Conservation (phyloP, 2,888 invertebrate species). For the Tiliacea citrago region DNA sequence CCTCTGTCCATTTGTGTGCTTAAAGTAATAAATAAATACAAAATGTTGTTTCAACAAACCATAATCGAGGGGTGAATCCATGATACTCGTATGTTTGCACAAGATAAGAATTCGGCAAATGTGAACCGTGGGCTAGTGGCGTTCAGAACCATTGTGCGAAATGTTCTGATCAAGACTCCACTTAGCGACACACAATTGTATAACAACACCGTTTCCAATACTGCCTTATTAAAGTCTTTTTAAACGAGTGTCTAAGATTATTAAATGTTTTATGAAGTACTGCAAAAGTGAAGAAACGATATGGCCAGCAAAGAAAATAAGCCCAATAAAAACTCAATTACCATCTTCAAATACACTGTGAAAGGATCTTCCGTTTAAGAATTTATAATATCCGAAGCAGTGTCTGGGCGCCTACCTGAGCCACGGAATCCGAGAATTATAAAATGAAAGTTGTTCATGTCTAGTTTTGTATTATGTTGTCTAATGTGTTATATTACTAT, state of each 20-base stretch:
- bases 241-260: background rate
- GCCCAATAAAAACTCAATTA: conserved; percentile 43
- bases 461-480: conserved; percentile 68
- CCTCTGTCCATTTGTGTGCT: no score
- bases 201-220: conserved; percentile 44
- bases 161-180: conserved; percentile 46
- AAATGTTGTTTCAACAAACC: conserved; percentile 17
- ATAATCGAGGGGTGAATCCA: conserved; percentile 20
- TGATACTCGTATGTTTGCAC: conserved; percentile 31
- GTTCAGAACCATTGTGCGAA: conserved; percentile 34
- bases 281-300: conserved; percentile 13
- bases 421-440: conserved; percentile 71
- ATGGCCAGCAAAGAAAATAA: conserved; percentile 1
- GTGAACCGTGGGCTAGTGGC: conserved; percentile 16
- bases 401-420: conserved; percentile 72
- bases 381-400: conserved; percentile 60
- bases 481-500: conserved; percentile 58
- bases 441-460: conserved; percentile 77
- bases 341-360: conserved; percentile 50
- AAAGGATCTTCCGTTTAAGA: conserved; percentile 61
- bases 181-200: conserved; percentile 54
- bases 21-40: background rate
- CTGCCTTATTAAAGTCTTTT: conserved; percentile 28
- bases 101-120: conserved; percentile 47
- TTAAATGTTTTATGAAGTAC: conserved; percentile 9